These are phyloP conservation scores for Petaurus breviceps DNA, from an alignment of 2,113 vertebrate species.

Conservation along the genomic window DNA sequence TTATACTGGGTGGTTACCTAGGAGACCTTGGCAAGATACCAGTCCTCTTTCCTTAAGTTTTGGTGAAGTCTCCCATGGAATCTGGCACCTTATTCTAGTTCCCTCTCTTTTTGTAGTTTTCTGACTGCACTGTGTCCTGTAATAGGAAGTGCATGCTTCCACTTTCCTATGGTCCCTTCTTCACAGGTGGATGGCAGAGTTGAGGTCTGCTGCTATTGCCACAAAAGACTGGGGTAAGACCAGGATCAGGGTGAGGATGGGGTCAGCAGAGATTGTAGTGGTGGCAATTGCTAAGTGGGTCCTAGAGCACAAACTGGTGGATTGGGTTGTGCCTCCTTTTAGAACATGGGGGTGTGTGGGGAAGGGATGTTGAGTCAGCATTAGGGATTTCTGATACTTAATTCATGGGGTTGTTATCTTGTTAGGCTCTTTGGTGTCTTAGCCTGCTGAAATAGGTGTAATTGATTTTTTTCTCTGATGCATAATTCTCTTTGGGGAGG, in stretches of 20 bases:
- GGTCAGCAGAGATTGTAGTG: neutral
- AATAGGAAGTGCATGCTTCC: neutral
- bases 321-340: no score
- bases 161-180: neutral
- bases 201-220: neutral
- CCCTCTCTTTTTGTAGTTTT: neutral
- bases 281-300: neutral
- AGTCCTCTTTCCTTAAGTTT: neutral
- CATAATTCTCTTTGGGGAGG: neutral
- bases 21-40: neutral
- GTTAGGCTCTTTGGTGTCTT: neutral
- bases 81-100: neutral
- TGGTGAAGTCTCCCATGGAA: neutral
- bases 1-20: neutral
- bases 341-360: no score
- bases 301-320: no score
- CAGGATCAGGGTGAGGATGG: no score
- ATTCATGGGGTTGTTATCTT: neutral
- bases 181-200: neutral
- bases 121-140: neutral
- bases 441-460: neutral
- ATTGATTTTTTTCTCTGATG: neutral
- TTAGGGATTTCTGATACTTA: neutral
- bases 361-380: neutral
- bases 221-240: no score